A percentile compares a stretch with the other conserved stretches of the same genome.
Conservation (phyloP, 2,888 invertebrate species). For the Microctonus aethiopoides region DNA sequence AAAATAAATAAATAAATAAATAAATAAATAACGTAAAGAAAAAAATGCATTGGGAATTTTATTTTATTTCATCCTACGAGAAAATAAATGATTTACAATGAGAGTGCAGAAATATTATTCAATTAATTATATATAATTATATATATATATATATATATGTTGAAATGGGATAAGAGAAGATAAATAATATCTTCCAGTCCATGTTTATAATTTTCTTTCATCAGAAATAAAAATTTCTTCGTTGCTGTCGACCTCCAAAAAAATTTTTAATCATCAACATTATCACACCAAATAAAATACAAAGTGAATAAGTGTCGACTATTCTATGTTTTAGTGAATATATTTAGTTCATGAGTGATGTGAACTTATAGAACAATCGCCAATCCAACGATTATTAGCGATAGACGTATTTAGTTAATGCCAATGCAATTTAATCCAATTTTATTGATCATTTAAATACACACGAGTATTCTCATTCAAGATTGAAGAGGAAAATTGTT, state of each 20-base stretch:
- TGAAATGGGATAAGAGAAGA: too few species aligned
- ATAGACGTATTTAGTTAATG: not conserved
- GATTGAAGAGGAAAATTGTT: not conserved
- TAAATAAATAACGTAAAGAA: too few species aligned
- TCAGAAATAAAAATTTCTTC: too few species aligned
- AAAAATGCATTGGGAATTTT: not conserved
- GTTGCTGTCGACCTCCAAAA: not conserved
- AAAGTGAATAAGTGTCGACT: not conserved
- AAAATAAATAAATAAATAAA: not conserved
- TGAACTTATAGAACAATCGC: slow-evolving; percentile 5
- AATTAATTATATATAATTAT: not conserved
- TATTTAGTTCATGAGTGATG: slow-evolving; percentile 10
- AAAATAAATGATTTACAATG: not conserved
- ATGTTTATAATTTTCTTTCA: too few species aligned
- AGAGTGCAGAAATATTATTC: not conserved
- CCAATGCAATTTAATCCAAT: not conserved
- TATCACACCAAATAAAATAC: slow-evolving; percentile 9
- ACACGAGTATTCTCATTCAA: not conserved
- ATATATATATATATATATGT: too few species aligned
- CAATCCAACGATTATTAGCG: slow-evolving; percentile 2
- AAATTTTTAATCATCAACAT: not conserved
- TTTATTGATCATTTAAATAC: not conserved
- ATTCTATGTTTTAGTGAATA: slow-evolving; percentile 17
- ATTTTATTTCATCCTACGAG: not conserved
- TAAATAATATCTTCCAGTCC: too few species aligned